Evolutionary conservation across 2,888 invertebrate species (phyloP).

Genomic region (Macaria liturata): DNA sequence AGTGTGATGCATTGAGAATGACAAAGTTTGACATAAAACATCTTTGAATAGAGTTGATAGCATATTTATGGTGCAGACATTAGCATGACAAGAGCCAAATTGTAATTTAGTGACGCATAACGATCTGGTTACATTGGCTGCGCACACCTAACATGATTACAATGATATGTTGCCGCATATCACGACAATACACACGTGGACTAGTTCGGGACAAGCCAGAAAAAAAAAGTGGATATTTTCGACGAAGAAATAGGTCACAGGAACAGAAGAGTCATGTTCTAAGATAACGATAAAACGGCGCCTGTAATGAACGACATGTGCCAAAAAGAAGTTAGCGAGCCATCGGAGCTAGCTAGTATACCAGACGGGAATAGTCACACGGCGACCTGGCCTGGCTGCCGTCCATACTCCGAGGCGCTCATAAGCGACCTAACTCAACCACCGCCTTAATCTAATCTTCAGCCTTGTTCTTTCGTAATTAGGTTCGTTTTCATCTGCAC

Average conservation of each 20-base stretch:
- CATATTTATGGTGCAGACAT: constrained; percentile 44
- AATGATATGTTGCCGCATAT: constrained; percentile 39
- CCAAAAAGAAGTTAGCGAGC: constrained; percentile 62
- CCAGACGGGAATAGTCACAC: constrained; percentile 81
- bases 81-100: constrained; percentile 43
- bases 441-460: constrained; percentile 53
- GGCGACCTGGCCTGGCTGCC: constrained; percentile 77
- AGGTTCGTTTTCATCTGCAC: constrained; percentile 53
- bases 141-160: constrained; percentile 42
- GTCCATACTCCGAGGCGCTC: constrained; percentile 62
- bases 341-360: constrained; percentile 66
- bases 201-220: constrained; percentile 22
- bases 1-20: constrained; percentile 13
- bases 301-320: constrained; percentile 66
- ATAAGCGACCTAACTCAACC: constrained; percentile 56
- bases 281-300: constrained; percentile 53
- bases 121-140: constrained; percentile 50
- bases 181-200: constrained; percentile 42
- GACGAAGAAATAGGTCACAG: constrained; percentile 21
- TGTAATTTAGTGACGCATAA: constrained; percentile 53
- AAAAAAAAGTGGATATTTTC: constrained; percentile 29
- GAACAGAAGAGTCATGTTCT: constrained; percentile 27
- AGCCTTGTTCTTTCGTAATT: constrained; percentile 57
- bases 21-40: constrained; percentile 49
- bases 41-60: constrained; percentile 46